Evolutionary conservation across 2,888 invertebrate species (phyloP).

Genomic region (Luperina testacea): DNA sequence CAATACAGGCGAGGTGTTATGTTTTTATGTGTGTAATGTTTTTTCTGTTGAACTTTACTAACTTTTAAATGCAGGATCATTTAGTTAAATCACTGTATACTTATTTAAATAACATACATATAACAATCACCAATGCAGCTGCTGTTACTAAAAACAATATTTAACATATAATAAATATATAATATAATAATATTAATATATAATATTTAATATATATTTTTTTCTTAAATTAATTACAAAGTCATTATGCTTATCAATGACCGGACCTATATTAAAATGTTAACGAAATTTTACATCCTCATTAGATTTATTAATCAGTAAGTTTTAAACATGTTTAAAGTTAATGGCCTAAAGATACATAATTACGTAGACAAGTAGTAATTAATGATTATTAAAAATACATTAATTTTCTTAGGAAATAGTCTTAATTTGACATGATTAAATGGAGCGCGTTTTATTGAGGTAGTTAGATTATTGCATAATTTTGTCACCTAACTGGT

Average conservation of each 20-base stretch:
- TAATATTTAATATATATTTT: too few species aligned
- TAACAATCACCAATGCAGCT: slow-evolving; percentile 12
- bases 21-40: neutral
- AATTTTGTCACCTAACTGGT: neutral
- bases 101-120: neutral
- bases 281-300: slow-evolving; percentile 57
- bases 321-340: slow-evolving; percentile 52
- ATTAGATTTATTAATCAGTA: slow-evolving; percentile 43
- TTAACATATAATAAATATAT: slow-evolving; percentile 18
- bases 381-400: slow-evolving; percentile 50
- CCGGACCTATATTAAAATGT: slow-evolving; percentile 32
- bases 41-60: neutral
- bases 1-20: neutral
- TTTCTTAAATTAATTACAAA: slow-evolving; percentile 14
- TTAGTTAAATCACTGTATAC: neutral
- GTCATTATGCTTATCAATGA: slow-evolving; percentile 38
- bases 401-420: slow-evolving; percentile 33
- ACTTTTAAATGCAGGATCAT: neutral
- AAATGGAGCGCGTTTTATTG: slow-evolving; percentile 20
- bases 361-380: slow-evolving; percentile 42
- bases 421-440: slow-evolving; percentile 29
- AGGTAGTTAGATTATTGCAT: neutral
- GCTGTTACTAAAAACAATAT: slow-evolving; percentile 15
- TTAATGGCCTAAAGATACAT: slow-evolving; percentile 36
- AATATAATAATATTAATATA: too few species aligned